Base-by-base conservation (phyloP, 1,140 invertebrate species). In the Eupristina koningsbergeri region DNA sequence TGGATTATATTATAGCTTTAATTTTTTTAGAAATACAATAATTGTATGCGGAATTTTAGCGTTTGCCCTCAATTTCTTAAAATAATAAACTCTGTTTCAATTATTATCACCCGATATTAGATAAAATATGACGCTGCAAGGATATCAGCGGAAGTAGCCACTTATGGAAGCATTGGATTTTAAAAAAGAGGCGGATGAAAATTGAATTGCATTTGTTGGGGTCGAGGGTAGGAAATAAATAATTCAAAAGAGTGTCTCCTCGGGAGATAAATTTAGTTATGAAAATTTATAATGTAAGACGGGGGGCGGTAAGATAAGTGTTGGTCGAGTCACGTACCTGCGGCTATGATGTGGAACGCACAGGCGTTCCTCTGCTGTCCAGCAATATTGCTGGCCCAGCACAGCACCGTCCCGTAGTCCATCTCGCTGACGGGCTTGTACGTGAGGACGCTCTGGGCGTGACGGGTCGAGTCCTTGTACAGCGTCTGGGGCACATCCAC, bases 401-500 rank as follows among this genome's bases (percentile, higher is more conserved):
- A 96, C 8, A 94, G 92, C 11, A 96, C 92, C 0, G 94, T 94
- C 22, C 96, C 96, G 85, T 96, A 96, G 89, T 96, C 95, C 85
- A 94, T 92, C 88, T 97, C 96, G 1, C 94, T 95, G 34, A 96
- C 94, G 3, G 97, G 97, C 2, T 94, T 95, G 90, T 97, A 98
- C 8, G 94, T 95, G 47, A 98, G 93, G 0, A 95, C 94, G 45
- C 96, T 97, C 78, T 94, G 94, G 45, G 94, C 93, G 75, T 94
- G 93, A 67, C 93, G 92, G 3, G 93, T 93, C 50, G 93, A 93
- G 80, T 94, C 93, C 75, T 94, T 94, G 90, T 94, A 95, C 29
- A 93, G 93, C 29, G 93, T 89, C 80, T 94, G 94, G 29, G 95
- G 94, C 87, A 97, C 95, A 87, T 97, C 96, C 77, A 95, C 94